A percentile compares a stretch with the other conserved stretches of the same genome.
These are phyloP conservation scores for Cyphomyrus discorhynchus DNA, from an alignment of 2,113 vertebrate species.

Conservation along the genomic window DNA sequence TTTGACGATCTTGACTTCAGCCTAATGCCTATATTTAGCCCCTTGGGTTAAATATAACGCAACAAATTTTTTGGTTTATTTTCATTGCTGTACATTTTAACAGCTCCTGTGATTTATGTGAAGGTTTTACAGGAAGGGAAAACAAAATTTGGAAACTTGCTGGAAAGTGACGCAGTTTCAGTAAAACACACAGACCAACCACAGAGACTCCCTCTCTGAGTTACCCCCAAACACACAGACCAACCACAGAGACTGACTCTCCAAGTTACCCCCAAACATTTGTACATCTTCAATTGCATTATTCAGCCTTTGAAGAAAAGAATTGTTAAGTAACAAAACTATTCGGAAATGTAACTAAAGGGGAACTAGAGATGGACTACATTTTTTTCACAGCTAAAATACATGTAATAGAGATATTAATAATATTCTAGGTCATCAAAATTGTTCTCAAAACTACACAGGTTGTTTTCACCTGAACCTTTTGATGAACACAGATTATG, in stretches of 20 bases:
- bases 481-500: not conserved
- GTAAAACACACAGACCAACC: not conserved
- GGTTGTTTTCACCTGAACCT: not conserved
- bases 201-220: not conserved
- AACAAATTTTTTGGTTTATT: not conserved
- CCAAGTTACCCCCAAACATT: slow-evolving; percentile 29
- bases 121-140: not conserved
- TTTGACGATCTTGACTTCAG: not conserved
- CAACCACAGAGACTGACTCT: not conserved
- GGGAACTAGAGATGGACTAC: not conserved
- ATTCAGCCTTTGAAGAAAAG: slow-evolving; percentile 34
- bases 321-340: slow-evolving; percentile 23
- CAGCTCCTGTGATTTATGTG: not conserved
- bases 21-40: not conserved
- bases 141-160: not conserved
- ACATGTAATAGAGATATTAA: not conserved
- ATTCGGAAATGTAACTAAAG: not conserved
- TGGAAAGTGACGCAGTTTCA: not conserved
- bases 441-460: not conserved
- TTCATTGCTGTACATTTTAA: not conserved
- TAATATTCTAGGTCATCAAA: not conserved
- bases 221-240: slow-evolving; percentile 28
- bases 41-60: not conserved
- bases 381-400: not conserved
- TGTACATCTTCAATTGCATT: slow-evolving; percentile 41